These are phyloP conservation scores for Eumeta japonica DNA, from an alignment of 1,140 invertebrate species.

Conservation along the genomic window DNA sequence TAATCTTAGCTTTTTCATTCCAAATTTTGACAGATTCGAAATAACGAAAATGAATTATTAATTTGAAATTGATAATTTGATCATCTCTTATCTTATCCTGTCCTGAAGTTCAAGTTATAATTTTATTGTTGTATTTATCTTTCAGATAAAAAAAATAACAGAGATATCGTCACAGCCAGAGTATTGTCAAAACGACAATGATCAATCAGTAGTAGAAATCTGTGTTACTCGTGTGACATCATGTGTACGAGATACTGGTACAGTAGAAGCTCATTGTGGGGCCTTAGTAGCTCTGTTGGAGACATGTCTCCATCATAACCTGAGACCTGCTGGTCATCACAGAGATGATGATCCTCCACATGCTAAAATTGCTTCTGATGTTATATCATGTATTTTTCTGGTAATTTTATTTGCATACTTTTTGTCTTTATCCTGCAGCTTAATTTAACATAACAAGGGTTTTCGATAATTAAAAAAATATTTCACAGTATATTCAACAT, in stretches of 20 bases:
- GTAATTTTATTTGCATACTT: constrained; percentile 57
- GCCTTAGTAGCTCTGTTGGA: constrained; percentile 81
- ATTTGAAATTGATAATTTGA: too few species aligned
- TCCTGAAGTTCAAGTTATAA: too few species aligned
- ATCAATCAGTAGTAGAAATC: constrained; percentile 92
- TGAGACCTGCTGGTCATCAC: constrained; percentile 68
- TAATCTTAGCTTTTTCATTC: too few species aligned
- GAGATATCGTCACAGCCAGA: constrained; percentile 77
- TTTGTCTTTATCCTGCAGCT: not conserved
- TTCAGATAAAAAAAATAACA: constrained; percentile 70
- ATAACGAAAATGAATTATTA: too few species aligned
- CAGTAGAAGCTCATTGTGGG: constrained; percentile 80
- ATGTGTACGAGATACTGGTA: constrained; percentile 85
- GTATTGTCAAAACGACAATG: constrained; percentile 83
- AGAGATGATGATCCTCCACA: constrained; percentile 87
- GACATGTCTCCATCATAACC: constrained; percentile 83
- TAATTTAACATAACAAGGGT: too few species aligned
- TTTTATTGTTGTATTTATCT: too few species aligned
- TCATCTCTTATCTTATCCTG: too few species aligned
- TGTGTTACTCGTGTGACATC: constrained; percentile 86
- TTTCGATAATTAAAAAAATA: too few species aligned
- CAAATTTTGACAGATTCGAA: too few species aligned
- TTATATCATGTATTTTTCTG: constrained; percentile 91
- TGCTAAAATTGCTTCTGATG: constrained; percentile 92
- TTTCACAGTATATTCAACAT: too few species aligned